Evolutionary conservation across 2,888 invertebrate genomes (phyloP).

Genomic region (Philaethria dido): DNA sequence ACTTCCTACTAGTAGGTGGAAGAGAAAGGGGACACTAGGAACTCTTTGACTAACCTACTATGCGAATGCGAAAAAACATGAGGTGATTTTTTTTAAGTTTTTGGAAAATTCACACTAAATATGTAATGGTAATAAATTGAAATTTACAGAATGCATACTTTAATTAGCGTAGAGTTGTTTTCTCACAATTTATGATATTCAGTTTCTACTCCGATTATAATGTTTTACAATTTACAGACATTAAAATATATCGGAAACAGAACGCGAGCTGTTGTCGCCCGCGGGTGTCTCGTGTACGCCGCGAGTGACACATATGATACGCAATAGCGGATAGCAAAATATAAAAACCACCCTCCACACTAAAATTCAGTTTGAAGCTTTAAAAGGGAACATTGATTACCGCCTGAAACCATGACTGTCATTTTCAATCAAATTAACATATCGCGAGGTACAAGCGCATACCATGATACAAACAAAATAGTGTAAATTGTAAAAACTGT

Average conservation of each 20-base stretch:
- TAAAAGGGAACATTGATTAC: conserved; percentile 19
- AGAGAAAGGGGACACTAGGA: no score
- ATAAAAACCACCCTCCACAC: conserved; percentile 28
- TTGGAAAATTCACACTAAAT: no score
- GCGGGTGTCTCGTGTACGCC: conserved; percentile 68
- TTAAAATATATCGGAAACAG: conserved; percentile 48
- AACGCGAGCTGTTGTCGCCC: conserved; percentile 60
- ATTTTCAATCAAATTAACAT: conserved; percentile 10
- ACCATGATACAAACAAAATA: not conserved
- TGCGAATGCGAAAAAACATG: no score
- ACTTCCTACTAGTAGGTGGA: no score
- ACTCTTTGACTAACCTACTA: no score
- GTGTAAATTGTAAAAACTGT: no score
- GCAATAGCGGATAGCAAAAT: conserved; percentile 37
- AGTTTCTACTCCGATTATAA: conserved; percentile 9
- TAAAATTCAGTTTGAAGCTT: conserved; percentile 19
- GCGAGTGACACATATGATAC: conserved; percentile 54
- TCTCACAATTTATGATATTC: not conserved
- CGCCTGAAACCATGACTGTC: conserved; percentile 14
- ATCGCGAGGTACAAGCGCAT: not conserved
- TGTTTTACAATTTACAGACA: conserved; percentile 37
- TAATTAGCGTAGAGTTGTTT: not conserved
- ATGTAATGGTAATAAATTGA: not conserved
- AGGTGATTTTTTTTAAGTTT: no score
- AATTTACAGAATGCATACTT: not conserved